These are phyloP conservation scores for Limnephilus auricula DNA, from an alignment of 2,888 invertebrate genomes.

Conservation along the genomic window DNA sequence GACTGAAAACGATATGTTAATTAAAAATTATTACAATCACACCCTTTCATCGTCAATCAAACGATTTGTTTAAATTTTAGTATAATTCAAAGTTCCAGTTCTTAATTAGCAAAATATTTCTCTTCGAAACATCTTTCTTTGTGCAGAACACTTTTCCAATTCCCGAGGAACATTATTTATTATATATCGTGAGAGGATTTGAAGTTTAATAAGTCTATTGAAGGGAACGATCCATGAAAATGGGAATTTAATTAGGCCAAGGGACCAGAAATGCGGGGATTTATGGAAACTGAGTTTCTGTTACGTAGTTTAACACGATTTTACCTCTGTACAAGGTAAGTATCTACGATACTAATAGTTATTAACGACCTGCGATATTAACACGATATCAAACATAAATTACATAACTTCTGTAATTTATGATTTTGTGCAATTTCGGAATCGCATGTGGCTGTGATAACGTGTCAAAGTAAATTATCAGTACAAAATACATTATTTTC, in stretches of 20 bases:
- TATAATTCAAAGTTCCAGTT: neutral
- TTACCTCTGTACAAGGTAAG: neutral
- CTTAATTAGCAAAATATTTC: neutral
- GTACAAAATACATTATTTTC: neutral
- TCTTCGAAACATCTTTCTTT: neutral
- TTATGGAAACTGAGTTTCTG: neutral
- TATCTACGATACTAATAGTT: neutral
- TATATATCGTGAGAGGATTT: constrained; percentile 16
- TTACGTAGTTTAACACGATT: neutral
- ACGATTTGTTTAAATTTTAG: neutral
- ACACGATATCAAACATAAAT: neutral
- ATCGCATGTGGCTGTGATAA: neutral
- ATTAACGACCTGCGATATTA: neutral
- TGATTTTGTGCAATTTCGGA: neutral
- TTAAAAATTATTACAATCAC: neutral
- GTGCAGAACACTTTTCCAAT: neutral
- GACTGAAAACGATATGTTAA: neutral
- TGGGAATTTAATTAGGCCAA: constrained; percentile 27
- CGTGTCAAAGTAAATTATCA: too few relatives aligned
- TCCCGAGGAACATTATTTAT: neutral
- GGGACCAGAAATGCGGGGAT: neutral
- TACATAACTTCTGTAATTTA: neutral
- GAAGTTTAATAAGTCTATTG: constrained; percentile 39
- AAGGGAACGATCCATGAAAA: constrained; percentile 31
- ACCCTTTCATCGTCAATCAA: neutral